phyloP scores from a whole-genome alignment of 2,113 vertebrate genomes.

The Heterocephalus glaber region DNA sequence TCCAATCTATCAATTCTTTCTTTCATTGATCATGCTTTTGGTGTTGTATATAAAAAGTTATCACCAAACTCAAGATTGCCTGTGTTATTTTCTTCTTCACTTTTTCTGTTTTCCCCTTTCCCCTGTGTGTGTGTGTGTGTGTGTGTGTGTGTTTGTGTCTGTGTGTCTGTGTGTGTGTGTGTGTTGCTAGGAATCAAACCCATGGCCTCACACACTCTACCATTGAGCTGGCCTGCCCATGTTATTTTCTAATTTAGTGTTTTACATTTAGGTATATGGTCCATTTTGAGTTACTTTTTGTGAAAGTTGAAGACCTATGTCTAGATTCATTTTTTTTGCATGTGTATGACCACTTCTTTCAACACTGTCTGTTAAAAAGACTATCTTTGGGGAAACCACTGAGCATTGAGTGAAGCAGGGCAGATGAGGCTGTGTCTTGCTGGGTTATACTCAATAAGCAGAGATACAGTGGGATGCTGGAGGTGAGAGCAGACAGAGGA shows the following conservation, averaged over 20 bases:
- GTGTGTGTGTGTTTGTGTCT: not conserved
- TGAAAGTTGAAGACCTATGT: conserved; percentile 5
- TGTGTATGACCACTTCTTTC: not conserved
- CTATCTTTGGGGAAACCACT: not conserved
- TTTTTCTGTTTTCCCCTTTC: too few relatives aligned
- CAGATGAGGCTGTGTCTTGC: not conserved
- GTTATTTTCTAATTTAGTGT: not conserved
- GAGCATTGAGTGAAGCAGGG: not conserved
- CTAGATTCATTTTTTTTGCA: not conserved
- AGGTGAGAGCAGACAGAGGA: not conserved
- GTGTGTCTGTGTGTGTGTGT: not conserved
- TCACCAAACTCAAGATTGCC: not conserved
- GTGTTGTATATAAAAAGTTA: not conserved
- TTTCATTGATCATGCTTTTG: not conserved
- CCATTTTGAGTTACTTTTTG: not conserved
- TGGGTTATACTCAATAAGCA: not conserved
- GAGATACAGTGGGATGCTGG: not conserved
- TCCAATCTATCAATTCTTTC: not conserved
- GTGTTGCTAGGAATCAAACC: not conserved
- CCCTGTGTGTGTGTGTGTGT: not conserved
- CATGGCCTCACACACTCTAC: not conserved
- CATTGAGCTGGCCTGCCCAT: not conserved
- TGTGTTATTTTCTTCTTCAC: not conserved
- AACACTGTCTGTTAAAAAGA: not conserved
- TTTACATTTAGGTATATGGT: not conserved